Conservation (phyloP, 2,888 invertebrate genomes). For the Drepana falcataria region DNA sequence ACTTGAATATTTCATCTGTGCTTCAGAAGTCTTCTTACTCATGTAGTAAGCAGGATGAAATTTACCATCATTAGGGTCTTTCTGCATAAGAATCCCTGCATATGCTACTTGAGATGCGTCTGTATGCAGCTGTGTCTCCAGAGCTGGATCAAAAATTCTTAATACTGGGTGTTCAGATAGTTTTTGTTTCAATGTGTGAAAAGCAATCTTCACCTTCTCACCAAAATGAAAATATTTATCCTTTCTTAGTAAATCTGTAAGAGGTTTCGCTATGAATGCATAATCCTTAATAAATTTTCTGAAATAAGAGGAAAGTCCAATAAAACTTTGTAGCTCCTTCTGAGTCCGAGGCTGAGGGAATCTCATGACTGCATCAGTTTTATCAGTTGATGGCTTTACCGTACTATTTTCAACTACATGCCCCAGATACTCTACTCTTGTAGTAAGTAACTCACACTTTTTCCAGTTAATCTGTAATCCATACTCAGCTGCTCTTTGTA, state of each 20-base stretch:
- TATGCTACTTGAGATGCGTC: slow-evolving; percentile 14
- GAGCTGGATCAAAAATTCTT: slow-evolving; percentile 12
- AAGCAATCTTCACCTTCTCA: slow-evolving; percentile 6
- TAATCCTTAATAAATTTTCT: slow-evolving; percentile 22
- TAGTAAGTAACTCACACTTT: too few relatives aligned
- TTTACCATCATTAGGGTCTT: slow-evolving; percentile 3
- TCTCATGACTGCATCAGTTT: slow-evolving; percentile 14
- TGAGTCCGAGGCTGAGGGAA: slow-evolving; percentile 14
- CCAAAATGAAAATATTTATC: slow-evolving; percentile 9
- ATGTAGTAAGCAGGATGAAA: slow-evolving; percentile 17
- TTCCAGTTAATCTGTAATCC: too few relatives aligned
- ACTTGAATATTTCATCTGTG: slow-evolving; percentile 18
- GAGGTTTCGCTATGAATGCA: slow-evolving; percentile 19
- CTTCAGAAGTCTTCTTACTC: slow-evolving; percentile 14
- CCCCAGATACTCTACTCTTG: too few relatives aligned
- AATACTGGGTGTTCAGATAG: slow-evolving; percentile 14
- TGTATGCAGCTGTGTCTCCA: slow-evolving; percentile 17
- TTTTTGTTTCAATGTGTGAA: slow-evolving; percentile 11
- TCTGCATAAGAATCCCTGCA: slow-evolving; percentile 17
- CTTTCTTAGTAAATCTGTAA: slow-evolving; percentile 15
- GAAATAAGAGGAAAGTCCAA: slow-evolving; percentile 21
- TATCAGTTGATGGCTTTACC: slow-evolving; percentile 11
- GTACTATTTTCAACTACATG: too few relatives aligned
- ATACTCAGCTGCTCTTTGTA: too few relatives aligned
- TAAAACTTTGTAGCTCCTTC: slow-evolving; percentile 19